A percentile compares a stretch with the other conserved stretches of the same genome.
Conservation (phyloP, 2,113 vertebrate genomes). For the Mustelus asterias region DNA sequence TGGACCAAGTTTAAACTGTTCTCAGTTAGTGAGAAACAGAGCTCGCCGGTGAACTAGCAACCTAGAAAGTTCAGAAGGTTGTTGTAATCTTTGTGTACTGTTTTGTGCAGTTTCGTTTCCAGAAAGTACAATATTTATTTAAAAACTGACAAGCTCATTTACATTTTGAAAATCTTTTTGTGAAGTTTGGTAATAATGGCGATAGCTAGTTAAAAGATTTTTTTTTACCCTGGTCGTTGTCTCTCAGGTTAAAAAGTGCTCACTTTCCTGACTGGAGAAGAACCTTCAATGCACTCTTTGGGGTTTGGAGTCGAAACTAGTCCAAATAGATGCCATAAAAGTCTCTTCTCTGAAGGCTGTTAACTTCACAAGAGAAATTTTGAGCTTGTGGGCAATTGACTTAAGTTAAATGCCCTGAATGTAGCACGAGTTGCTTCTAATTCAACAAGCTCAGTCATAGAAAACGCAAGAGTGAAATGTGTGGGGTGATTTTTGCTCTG, state of each 20-base stretch:
- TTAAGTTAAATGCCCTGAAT: slow-evolving; percentile 37
- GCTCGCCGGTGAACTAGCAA: background rate
- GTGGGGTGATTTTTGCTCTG: slow-evolving; percentile 15
- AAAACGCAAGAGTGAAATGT: slow-evolving; percentile 21
- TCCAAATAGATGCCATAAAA: slow-evolving; percentile 24
- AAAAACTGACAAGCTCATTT: background rate
- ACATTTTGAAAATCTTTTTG: background rate
- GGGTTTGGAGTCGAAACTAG: slow-evolving; percentile 30
- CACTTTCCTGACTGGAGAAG: slow-evolving; percentile 31
- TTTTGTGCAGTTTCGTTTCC: background rate
- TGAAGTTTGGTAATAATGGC: background rate
- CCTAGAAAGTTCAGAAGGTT: background rate
- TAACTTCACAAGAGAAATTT: slow-evolving; percentile 15
- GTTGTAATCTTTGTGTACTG: background rate
- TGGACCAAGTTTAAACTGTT: background rate
- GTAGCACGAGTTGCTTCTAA: slow-evolving; percentile 20
- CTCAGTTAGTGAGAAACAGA: background rate
- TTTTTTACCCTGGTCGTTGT: slow-evolving; percentile 33
- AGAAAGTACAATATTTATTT: background rate
- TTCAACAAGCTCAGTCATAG: slow-evolving; percentile 33
- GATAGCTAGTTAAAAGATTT: background rate
- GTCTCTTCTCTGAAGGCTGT: slow-evolving; percentile 29
- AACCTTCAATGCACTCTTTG: slow-evolving; percentile 10
- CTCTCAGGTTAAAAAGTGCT: slow-evolving; percentile 27
- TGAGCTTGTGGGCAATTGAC: slow-evolving; percentile 37